A percentile compares a stretch with the other conserved stretches of the same genome.
Conservation (phyloP, 2,888 invertebrate genomes). For the Drosophila atripex region DNA sequence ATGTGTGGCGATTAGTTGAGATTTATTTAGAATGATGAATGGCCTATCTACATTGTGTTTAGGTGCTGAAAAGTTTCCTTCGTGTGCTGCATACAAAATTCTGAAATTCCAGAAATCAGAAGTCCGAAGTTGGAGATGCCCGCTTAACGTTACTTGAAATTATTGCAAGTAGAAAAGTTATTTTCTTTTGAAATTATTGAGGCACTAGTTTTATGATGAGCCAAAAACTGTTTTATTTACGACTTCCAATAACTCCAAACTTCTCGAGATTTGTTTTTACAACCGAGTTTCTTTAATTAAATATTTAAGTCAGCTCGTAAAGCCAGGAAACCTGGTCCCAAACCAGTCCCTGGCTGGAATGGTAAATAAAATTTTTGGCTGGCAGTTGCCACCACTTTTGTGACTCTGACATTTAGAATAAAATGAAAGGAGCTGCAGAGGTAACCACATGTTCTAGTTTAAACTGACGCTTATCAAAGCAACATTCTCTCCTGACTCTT, state of each 20-base stretch:
- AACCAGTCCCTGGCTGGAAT: constrained; percentile 2
- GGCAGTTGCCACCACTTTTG: constrained; percentile 9
- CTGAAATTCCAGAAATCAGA: constrained; percentile 13
- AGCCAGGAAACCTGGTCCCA: not conserved
- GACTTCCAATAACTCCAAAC: not conserved
- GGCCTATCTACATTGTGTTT: constrained; percentile 39
- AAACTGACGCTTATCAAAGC: constrained; percentile 20
- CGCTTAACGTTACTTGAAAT: constrained; percentile 3
- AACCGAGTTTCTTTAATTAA: constrained; percentile 3
- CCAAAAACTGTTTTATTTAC: constrained; percentile 1
- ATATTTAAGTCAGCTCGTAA: constrained; percentile 5
- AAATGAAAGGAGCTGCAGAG: constrained; percentile 20
- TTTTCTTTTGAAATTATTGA: not conserved
- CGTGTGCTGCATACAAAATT: constrained; percentile 59
- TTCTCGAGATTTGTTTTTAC: constrained; percentile 3
- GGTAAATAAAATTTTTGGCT: constrained; percentile 6
- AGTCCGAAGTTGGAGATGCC: not conserved
- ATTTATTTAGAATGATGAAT: constrained; percentile 38
- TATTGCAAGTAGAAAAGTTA: constrained; percentile 1
- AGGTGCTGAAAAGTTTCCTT: constrained; percentile 22
- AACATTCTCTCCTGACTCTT: constrained; percentile 7
- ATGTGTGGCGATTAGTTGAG: constrained; percentile 46
- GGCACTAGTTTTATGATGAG: not conserved
- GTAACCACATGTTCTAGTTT: constrained; percentile 33
- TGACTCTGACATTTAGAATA: constrained; percentile 30